Percentiles rank a stretch among this genome's conserved stretches.
Conservation (phyloP, 2,113 vertebrate species). For the Anas platyrhynchos region DNA sequence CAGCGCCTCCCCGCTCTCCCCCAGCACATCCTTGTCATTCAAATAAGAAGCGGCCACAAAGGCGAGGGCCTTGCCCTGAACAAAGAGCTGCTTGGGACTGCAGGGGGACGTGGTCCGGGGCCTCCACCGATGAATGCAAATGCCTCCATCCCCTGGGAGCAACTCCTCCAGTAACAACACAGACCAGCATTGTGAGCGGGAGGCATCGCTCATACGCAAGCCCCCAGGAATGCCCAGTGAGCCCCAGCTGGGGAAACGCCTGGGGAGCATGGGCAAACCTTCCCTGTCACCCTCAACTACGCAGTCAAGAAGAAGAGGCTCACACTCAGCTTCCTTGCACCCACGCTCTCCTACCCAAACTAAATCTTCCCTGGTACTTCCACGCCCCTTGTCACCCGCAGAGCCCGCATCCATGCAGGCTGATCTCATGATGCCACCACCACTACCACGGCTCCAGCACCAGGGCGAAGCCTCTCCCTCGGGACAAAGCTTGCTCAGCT, state of each 20-base stretch:
- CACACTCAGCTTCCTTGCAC: neutral
- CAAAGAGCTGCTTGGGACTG: neutral
- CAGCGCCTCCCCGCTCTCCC: neutral
- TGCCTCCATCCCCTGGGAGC: constrained; percentile 9
- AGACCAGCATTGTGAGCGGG: constrained; percentile 27
- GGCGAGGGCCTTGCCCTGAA: neutral
- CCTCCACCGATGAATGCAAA: constrained; percentile 53
- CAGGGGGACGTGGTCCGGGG: neutral
- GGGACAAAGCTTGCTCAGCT: neutral
- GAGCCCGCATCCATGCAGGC: neutral
- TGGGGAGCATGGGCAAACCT: neutral
- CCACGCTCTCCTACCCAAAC: neutral
- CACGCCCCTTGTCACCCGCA: neutral
- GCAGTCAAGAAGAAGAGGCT: neutral
- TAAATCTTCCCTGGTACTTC: neutral
- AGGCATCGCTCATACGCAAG: neutral
- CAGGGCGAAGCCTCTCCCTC: neutral
- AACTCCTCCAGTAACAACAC: constrained; percentile 6
- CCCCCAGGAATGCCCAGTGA: constrained; percentile 15
- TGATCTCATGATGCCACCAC: neutral
- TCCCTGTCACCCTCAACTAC: neutral
- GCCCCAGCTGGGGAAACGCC: neutral
- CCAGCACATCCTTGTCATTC: constrained; percentile 41
- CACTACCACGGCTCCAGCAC: neutral
- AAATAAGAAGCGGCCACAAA: constrained; percentile 44